Evolutionary conservation across 2,113 vertebrate species (phyloP).

Genomic region (Lepus europaeus): DNA sequence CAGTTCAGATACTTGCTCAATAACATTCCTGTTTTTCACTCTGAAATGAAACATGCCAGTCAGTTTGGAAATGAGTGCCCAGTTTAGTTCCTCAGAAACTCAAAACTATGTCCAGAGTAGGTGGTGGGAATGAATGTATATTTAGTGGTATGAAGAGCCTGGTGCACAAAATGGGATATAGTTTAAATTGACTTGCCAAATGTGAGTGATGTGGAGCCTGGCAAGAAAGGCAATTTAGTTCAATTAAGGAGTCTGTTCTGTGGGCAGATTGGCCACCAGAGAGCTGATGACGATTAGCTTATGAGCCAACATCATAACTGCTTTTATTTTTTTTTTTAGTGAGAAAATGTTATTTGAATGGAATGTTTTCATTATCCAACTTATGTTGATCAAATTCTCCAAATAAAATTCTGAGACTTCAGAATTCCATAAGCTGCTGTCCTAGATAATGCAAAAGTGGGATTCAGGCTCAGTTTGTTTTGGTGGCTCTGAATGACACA

Average conservation of each 20-base stretch:
- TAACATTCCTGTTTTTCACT: not conserved
- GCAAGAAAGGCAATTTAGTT: not conserved
- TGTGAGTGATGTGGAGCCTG: not conserved
- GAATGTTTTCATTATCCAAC: not conserved
- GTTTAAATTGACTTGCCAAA: not conserved
- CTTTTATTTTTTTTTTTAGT: not conserved
- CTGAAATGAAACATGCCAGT: constrained; percentile 14
- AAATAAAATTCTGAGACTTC: not conserved
- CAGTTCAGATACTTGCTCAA: not conserved
- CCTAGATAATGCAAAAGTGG: not conserved
- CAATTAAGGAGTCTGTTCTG: constrained; percentile 16
- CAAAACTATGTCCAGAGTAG: not conserved
- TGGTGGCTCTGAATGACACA: not conserved
- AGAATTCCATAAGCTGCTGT: not conserved
- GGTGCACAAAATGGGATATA: not conserved
- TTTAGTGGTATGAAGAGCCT: not conserved
- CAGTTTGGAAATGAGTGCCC: not conserved
- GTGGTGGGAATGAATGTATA: not conserved
- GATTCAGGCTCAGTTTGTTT: not conserved
- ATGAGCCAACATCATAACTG: not conserved
- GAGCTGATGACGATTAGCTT: not conserved
- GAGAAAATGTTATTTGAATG: constrained; percentile 29
- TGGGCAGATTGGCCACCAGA: constrained; percentile 8
- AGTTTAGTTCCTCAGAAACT: not conserved
- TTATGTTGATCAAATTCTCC: not conserved